phyloP scores from a whole-genome alignment of 2,797 vertebrate genomes.

The Sebastes steindachneri region DNA sequence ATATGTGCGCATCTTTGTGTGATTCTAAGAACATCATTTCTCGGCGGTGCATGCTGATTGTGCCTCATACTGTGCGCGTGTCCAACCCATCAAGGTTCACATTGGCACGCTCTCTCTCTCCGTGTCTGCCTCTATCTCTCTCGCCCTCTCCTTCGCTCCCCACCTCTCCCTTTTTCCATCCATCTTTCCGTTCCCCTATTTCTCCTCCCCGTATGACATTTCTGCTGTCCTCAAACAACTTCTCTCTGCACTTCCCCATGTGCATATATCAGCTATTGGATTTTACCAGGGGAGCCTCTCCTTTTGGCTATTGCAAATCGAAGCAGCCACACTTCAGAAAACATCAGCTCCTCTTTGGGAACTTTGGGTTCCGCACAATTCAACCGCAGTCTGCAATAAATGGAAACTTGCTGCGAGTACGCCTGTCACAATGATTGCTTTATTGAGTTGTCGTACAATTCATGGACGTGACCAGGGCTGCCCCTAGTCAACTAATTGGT shows the following conservation, averaged over 20 bases:
- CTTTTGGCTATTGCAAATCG: constrained; percentile 41
- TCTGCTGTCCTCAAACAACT: constrained; percentile 56
- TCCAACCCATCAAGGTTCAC: constrained; percentile 82
- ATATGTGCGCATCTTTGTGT: constrained; percentile 38
- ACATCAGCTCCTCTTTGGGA: constrained; percentile 35
- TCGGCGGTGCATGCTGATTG: constrained; percentile 73
- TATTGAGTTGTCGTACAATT: background rate
- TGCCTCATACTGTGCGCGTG: constrained; percentile 70
- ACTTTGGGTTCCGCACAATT: constrained; percentile 20
- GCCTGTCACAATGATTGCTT: background rate
- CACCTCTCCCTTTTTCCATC: constrained; percentile 42
- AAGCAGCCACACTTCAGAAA: constrained; percentile 44
- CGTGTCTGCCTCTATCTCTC: constrained; percentile 23
- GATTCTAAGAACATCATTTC: constrained; percentile 72
- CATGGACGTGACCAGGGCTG: background rate
- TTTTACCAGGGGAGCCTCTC: constrained; percentile 38
- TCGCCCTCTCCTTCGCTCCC: constrained; percentile 22
- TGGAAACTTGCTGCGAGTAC: background rate
- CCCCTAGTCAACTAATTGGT: background rate
- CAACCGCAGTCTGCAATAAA: background rate
- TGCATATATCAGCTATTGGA: constrained; percentile 37
- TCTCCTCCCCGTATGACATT: constrained; percentile 61
- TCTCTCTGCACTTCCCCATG: constrained; percentile 16
- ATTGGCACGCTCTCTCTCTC: constrained; percentile 64
- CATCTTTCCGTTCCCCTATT: constrained; percentile 47